Conservation (phyloP, 1,140 invertebrate species). For the Drosophila kikkawai region DNA sequence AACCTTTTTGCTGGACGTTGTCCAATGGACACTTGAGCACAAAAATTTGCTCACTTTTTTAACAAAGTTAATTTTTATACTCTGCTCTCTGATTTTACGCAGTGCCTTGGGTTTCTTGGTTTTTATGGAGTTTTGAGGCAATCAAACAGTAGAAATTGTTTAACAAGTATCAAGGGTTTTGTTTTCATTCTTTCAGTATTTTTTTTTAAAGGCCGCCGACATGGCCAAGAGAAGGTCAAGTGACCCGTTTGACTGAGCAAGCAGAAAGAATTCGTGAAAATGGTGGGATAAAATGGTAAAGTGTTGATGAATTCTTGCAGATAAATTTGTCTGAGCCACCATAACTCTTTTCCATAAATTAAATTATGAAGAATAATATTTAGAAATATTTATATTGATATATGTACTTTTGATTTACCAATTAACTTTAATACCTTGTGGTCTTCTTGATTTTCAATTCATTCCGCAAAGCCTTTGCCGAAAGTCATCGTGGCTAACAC, state of each 20-base stretch:
- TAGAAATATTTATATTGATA: neutral
- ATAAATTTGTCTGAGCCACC: neutral
- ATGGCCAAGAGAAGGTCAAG: slow-evolving; percentile 62
- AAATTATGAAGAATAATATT: neutral
- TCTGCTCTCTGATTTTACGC: slow-evolving; percentile 56
- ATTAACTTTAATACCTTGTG: neutral
- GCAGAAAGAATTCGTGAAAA: neutral
- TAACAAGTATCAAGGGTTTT: slow-evolving; percentile 62
- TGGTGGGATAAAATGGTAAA: neutral
- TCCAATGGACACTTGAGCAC: slow-evolving; percentile 68
- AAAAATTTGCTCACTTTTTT: slow-evolving; percentile 70
- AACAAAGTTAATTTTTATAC: slow-evolving; percentile 80
- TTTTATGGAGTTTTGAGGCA: slow-evolving; percentile 46
- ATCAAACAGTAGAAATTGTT: slow-evolving; percentile 54
- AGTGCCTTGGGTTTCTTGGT: slow-evolving; percentile 17
- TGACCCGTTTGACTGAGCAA: slow-evolving; percentile 25
- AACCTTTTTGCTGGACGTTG: slow-evolving; percentile 51
- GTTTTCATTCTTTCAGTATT: slow-evolving; percentile 22
- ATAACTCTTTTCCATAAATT: neutral
- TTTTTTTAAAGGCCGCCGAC: slow-evolving; percentile 40
- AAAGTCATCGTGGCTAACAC: neutral
- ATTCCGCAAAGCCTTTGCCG: too few species aligned
- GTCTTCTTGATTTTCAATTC: neutral
- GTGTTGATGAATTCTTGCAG: neutral
- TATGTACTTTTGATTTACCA: neutral